A percentile compares a stretch with the other conserved stretches of the same genome.
phyloP scores from a whole-genome alignment of 2,113 vertebrate species.

The Alosa alosa region DNA sequence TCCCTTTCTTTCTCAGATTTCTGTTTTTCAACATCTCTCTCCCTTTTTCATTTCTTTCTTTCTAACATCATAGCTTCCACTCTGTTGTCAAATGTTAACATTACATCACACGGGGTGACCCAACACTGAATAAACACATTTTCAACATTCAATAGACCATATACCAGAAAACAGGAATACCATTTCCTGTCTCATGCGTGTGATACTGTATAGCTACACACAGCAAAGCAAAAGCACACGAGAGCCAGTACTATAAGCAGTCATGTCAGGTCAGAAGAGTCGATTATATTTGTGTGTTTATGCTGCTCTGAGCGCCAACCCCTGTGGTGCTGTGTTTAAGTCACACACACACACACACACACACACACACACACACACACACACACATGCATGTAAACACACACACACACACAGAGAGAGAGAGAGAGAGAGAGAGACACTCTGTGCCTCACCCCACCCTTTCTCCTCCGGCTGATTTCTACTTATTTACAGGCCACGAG shows the following conservation, averaged over 20 bases:
- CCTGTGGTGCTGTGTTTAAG: background rate
- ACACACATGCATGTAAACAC: background rate
- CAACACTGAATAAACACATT: background rate
- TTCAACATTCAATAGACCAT: background rate
- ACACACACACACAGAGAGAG: background rate
- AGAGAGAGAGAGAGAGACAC: background rate
- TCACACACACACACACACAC: background rate
- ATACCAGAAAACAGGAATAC: background rate
- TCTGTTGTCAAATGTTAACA: no score
- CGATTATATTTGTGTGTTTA: constrained; percentile 2
- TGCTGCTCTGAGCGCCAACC: background rate
- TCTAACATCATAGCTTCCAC: no score
- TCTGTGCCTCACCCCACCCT: background rate
- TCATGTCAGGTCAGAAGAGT: background rate
- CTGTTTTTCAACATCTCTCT: no score
- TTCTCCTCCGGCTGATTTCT: constrained; percentile 17
- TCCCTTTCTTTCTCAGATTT: no score
- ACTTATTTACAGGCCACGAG: constrained; percentile 81
- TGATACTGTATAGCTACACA: background rate
- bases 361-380: constrained; percentile 3
- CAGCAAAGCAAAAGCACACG: background rate
- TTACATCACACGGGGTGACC: no score
- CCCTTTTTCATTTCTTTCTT: no score
- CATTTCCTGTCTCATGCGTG: background rate
- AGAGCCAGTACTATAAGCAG: background rate